These are phyloP conservation scores for Cinclus cinclus DNA, from an alignment of 2,113 vertebrate genomes.

Conservation along the genomic window DNA sequence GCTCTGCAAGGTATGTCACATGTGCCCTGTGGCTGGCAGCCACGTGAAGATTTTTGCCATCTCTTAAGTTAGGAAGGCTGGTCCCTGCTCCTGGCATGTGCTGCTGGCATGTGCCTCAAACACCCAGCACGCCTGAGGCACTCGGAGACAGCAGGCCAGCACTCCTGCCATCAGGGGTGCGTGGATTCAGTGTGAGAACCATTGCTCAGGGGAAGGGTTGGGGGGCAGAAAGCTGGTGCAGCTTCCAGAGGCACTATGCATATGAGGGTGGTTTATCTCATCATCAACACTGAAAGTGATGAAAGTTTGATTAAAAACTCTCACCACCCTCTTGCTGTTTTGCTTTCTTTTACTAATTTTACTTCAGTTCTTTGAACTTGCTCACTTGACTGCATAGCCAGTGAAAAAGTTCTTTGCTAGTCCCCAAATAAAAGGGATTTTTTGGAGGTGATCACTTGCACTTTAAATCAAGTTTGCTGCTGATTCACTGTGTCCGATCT, in stretches of 20 bases:
- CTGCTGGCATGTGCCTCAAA: background rate
- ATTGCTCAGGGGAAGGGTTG: background rate
- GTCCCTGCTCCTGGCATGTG: background rate
- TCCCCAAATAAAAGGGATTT: conserved; percentile 19
- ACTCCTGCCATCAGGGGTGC: background rate
- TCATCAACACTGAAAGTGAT: conserved; percentile 20
- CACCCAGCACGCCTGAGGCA: background rate
- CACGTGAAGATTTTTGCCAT: background rate
- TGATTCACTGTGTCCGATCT: background rate
- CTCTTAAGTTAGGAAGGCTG: conserved; percentile 6
- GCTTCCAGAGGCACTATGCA: background rate
- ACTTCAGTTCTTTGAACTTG: conserved; percentile 5
- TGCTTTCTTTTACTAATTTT: conserved; percentile 45
- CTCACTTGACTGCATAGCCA: conserved; percentile 2
- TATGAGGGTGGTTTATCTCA: conserved; percentile 20
- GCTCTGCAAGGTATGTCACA: conserved; percentile 57
- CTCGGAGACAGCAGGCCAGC: background rate
- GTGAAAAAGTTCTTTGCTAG: conserved; percentile 2
- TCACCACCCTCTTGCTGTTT: conserved; percentile 56
- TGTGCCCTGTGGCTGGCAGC: background rate
- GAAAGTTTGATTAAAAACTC: conserved; percentile 56
- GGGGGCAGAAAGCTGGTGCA: background rate
- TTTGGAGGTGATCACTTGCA: background rate
- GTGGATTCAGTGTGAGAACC: background rate
- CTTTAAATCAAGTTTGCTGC: background rate